Evolutionary conservation across 1,140 invertebrate genomes (phyloP).

Genomic region (Colletes gigas): DNA sequence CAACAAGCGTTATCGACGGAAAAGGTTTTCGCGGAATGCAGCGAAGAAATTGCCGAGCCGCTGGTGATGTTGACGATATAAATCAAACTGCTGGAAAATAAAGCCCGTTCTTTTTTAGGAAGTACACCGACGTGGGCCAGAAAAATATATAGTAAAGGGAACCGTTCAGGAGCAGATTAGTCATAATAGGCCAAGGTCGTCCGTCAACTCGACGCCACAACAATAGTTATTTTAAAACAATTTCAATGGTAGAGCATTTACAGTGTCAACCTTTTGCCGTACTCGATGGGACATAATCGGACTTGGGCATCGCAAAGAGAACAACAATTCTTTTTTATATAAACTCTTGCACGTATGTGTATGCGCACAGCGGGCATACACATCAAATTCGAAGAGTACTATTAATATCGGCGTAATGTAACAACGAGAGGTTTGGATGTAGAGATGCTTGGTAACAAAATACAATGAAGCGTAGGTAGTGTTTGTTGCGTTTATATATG

Average conservation of each 20-base stretch:
- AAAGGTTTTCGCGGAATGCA: constrained; percentile 15
- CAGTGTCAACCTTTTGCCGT: neutral
- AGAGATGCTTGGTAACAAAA: neutral
- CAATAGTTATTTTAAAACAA: constrained; percentile 58
- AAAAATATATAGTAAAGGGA: constrained; percentile 15
- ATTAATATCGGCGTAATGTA: no score
- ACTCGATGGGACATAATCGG: constrained; percentile 25
- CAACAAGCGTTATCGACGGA: constrained; percentile 15
- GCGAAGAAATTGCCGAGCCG: neutral
- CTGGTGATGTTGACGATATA: neutral
- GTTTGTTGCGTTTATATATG: neutral
- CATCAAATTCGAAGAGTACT: no score
- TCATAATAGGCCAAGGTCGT: constrained; percentile 51
- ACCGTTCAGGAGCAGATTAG: constrained; percentile 2
- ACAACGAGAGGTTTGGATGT: neutral
- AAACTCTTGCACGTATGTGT: neutral
- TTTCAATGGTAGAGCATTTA: neutral
- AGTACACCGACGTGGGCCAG: neutral
- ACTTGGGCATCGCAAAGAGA: neutral
- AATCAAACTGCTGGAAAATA: neutral
- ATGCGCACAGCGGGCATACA: no score
- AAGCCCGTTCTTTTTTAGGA: neutral
- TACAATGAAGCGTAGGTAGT: neutral
- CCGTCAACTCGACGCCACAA: constrained; percentile 28
- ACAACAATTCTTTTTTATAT: neutral